Base-by-base conservation (phyloP, 2,888 invertebrate species). In the Polydrusus pterygomalis region DNA sequence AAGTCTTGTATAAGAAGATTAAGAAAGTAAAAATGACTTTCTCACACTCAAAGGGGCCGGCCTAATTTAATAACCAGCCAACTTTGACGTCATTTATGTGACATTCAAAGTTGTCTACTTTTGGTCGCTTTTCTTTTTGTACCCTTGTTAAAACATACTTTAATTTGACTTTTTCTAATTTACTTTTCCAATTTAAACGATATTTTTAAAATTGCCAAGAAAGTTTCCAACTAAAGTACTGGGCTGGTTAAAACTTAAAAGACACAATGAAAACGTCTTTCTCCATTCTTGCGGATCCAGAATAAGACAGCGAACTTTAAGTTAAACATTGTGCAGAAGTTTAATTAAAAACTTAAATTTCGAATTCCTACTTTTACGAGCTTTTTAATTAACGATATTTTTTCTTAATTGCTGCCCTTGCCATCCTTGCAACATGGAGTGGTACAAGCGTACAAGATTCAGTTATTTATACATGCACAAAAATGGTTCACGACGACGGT, bases 291-390 rank as follows among this genome's bases (percentile, higher is more conserved):
- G 64, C 64, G 58, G 45, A 25, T 30, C 2, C 15, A 15, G 60
- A 34, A 18, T 60, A 34, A 34, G 64, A 56, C 40, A 30, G 47
- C 25, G 56, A 63, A 58, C 65, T 72, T 65, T 64, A 73, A 73
- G 25, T 74, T 74, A 69, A 74, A 68, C 74, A 74, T 74, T 74
- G 62, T 69, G 63, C 45, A 69, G 54, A 74, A 74, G 69, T 74
- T 74, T 74, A 74, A 74, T 74, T 74, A 62, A 74, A 74, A 30
- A 56, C 25, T 51, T 56, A 56, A 25, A 74, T 74, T 69, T 63
- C 69, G 60, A 65, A 60, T 54, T 74, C 63, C 40, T 54, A 54
- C 69, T 69, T 56, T 63, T 69, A 49, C 25, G 30, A 56, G 56
- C 15, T 56, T 56, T 56, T n/a, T 56, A 56, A 56, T 34, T 56